Evolutionary conservation across 1,140 invertebrate genomes (phyloP).

Genomic region (Aphidius gifuensis): DNA sequence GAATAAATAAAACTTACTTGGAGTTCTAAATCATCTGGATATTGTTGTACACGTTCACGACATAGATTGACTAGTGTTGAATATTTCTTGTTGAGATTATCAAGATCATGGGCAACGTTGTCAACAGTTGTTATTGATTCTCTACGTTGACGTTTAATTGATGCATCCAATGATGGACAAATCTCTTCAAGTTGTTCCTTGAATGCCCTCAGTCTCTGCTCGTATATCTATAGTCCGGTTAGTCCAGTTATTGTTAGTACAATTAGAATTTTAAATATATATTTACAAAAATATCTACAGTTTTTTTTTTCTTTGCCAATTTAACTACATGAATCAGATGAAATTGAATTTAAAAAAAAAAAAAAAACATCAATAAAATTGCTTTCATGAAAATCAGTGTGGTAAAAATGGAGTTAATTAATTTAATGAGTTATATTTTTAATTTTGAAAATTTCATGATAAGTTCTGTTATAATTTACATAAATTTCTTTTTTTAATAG

Average conservation of each 20-base stretch:
- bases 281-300: constrained; percentile 23
- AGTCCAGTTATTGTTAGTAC: constrained; percentile 51
- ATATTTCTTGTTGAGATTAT: constrained; percentile 80
- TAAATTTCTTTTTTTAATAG: not conserved
- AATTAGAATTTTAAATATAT: constrained; percentile 30
- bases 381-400: constrained; percentile 35
- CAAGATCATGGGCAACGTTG: constrained; percentile 78
- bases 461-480: not conserved
- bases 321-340: constrained; percentile 22
- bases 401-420: constrained; percentile 24
- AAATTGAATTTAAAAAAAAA: not conserved
- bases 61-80: constrained; percentile 71
- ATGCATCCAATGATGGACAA: constrained; percentile 76
- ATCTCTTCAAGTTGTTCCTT: constrained; percentile 82
- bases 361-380: not conserved
- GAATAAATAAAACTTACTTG: constrained; percentile 47
- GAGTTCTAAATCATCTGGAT: constrained; percentile 50
- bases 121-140: constrained; percentile 64
- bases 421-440: constrained; percentile 12
- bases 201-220: constrained; percentile 82
- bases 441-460: not conserved
- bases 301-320: constrained; percentile 38
- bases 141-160: constrained; percentile 47
- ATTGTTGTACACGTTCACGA: constrained; percentile 58
- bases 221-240: constrained; percentile 75